Percentiles rank a stretch among this genome's conserved stretches.
Conservation (phyloP, 2,113 vertebrate genomes). For the Eira barbara region DNA sequence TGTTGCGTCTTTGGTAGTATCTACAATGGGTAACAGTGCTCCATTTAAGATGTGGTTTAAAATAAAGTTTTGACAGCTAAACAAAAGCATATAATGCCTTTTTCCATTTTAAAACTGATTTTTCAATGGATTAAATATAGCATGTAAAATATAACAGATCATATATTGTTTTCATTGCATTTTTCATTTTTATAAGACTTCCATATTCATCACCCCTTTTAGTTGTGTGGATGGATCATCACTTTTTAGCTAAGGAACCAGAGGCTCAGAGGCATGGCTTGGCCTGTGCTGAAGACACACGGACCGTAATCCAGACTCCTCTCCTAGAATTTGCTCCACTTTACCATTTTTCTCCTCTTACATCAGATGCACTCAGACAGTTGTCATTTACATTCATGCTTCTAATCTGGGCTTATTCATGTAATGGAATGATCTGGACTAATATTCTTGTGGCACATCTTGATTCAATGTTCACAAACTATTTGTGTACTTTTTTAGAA, state of each 20-base stretch:
- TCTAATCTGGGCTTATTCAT: neutral
- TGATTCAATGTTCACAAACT: neutral
- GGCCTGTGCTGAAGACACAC: neutral
- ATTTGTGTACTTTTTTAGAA: neutral
- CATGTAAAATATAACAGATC: neutral
- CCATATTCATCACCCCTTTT: neutral
- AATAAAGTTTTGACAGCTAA: neutral
- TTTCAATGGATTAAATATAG: neutral
- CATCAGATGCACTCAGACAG: neutral
- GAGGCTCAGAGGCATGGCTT: neutral
- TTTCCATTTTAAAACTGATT: neutral
- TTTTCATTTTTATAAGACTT: neutral
- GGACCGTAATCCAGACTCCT: neutral
- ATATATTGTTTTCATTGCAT: neutral
- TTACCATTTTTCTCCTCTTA: neutral
- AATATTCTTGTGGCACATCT: neutral
- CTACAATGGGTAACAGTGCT: neutral
- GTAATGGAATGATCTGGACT: neutral
- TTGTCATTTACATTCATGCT: neutral
- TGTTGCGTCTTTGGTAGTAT: neutral
- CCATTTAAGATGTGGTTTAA: neutral
- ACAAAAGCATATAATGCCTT: neutral
- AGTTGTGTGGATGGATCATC: neutral
- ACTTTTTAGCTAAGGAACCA: neutral
- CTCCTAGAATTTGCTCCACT: neutral